Base-by-base conservation (phyloP, 2,113 vertebrate species). In the Clarias magur region DNA sequence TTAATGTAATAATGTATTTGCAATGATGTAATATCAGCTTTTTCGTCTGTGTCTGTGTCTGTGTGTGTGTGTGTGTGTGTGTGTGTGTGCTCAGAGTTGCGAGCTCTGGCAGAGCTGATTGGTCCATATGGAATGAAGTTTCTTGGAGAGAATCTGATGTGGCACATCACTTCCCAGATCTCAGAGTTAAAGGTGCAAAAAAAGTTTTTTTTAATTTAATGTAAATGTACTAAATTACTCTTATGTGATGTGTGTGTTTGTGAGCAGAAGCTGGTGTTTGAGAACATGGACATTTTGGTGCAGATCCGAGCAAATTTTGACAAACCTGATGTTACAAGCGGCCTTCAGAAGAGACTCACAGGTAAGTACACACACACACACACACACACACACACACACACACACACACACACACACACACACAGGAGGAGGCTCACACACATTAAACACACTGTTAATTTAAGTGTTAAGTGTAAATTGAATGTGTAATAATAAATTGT, bases 111-210 rank as follows among this genome's bases (percentile, higher is more conserved):
- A 0, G 96, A 98, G 88, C 95, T 99, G 23, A 92, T 98, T 1
- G 98, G 98, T n/a, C 96, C 98, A 0, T 99, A 98, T 0, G 98
- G 98, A 27, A 93, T 98, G 94, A 97, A 96, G 93, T 98, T 98
- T 93, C 91, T 99, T 86, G 96, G 95, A 11, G 98, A 99, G 91
- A 99, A 99, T 91, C 95, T 99, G 84, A 97, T 98, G 96, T 99
- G 98, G 98, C 98, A 99, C 60, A 95, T 99, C 91, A 96, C 96
- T 15, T 99, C 97, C n/a, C 98, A 99, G 93, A 94, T 99, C n/a
- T 92, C 93, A 10, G 98, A 99, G 90, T 93, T 99, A 60, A 99
- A 99, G 97, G 98, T 97, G 17, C 3, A 23, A 80, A 80, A 78
- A 19, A 3, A 9, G 30, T 34, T n/a, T n/a, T 27, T 68, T 68